These are phyloP conservation scores for Melanotaenia parkinsoni DNA, from an alignment of 2,797 vertebrate species.

Conservation along the genomic window DNA sequence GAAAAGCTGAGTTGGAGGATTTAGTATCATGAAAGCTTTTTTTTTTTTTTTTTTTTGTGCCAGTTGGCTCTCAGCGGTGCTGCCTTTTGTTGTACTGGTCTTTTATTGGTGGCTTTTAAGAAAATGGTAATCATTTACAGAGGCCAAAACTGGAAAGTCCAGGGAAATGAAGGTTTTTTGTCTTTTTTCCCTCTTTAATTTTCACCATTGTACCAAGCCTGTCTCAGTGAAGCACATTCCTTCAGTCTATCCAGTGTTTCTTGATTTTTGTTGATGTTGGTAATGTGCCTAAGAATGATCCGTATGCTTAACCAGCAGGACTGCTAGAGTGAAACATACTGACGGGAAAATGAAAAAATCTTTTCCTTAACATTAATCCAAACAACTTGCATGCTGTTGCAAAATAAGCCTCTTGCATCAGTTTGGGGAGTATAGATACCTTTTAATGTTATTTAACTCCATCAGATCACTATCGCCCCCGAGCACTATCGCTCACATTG, in stretches of 20 bases:
- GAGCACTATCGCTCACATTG: background rate
- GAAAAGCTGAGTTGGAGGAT: constrained; percentile 11
- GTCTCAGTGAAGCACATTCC: constrained; percentile 31
- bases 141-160: constrained; percentile 1
- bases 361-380: background rate
- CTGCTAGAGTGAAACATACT: constrained; percentile 22
- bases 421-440: background rate
- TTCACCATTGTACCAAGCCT: constrained; percentile 2
- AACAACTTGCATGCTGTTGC: background rate
- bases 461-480: no score
- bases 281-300: constrained; percentile 50
- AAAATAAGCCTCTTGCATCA: background rate
- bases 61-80: constrained; percentile 25
- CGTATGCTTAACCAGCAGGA: constrained; percentile 39
- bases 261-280: constrained; percentile 64
- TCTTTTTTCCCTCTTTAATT: background rate
- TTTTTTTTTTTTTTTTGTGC: background rate
- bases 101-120: constrained; percentile 39
- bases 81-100: constrained; percentile 40
- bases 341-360: constrained; percentile 19
- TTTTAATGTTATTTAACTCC: background rate
- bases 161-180: background rate
- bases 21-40: constrained; percentile 2
- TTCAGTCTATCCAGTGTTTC: constrained; percentile 61
- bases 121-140: constrained; percentile 29